Conservation (phyloP, 2,797 vertebrate genomes). For the Notolepis coatsorum region DNA sequence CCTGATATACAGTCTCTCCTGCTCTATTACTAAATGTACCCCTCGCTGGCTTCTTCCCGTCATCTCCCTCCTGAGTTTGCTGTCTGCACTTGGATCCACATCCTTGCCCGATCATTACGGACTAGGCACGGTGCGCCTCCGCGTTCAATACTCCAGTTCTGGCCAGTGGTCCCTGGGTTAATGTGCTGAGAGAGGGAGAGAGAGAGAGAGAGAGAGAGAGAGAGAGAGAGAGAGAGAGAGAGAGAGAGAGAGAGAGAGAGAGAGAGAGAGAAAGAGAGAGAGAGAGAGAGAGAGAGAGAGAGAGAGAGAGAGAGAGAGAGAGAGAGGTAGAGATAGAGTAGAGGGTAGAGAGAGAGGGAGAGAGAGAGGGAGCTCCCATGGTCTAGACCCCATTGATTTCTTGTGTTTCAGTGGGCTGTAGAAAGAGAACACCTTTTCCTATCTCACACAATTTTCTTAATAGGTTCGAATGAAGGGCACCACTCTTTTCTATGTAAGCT, state of each 20-base stretch:
- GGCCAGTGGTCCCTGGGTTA: conserved; percentile 53
- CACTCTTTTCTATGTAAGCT: no score
- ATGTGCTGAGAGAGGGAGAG: conserved; percentile 53
- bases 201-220: conserved; percentile 24
- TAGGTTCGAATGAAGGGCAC: no score
- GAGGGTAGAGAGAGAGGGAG: conserved; percentile 31
- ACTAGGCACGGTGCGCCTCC: background rate
- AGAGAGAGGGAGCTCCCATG: conserved; percentile 28
- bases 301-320: conserved; percentile 42
- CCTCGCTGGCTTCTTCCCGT: no score
- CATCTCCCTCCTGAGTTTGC: no score
- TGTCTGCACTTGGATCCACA: no score
- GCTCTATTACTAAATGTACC: no score
- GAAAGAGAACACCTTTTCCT: conserved; percentile 40
- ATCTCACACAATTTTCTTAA: no score
- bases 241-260: conserved; percentile 41
- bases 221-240: conserved; percentile 32
- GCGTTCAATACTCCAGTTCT: conserved; percentile 65
- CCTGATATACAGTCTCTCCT: no score
- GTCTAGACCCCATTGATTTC: conserved; percentile 60
- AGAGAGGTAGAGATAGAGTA: conserved; percentile 22
- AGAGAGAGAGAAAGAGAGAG: conserved; percentile 24
- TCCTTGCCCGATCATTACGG: no score
- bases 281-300: conserved; percentile 32
- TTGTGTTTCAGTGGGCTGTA: conserved; percentile 50